Evolutionary conservation across 2,888 invertebrate species (phyloP).

Genomic region (Yponomeuta plumbellus): DNA sequence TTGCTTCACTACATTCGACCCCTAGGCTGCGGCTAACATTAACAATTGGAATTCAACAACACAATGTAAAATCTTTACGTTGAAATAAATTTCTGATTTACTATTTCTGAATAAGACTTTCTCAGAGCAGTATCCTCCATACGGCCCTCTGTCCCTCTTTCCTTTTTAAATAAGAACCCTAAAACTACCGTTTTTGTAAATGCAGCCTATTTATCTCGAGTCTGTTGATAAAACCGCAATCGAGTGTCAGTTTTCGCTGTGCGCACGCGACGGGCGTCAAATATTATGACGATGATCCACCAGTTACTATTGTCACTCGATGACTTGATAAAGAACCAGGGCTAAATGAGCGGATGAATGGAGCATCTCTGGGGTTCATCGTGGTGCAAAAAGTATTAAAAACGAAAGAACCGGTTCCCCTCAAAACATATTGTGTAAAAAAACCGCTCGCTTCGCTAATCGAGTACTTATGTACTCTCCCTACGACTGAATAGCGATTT

Average conservation of each 20-base stretch:
- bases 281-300: conserved; percentile 70
- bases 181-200: background rate
- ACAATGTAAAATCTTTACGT: too few relatives aligned
- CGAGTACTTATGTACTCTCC: too few relatives aligned
- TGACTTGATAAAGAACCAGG: conserved; percentile 71
- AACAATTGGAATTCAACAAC: too few relatives aligned
- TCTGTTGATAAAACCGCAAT: conserved; percentile 36
- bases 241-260: conserved; percentile 49
- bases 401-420: background rate
- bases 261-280: conserved; percentile 61
- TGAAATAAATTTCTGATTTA: too few relatives aligned
- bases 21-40: too few relatives aligned
- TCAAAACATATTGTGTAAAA: background rate
- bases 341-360: conserved; percentile 23
- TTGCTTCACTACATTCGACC: too few relatives aligned
- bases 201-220: conserved; percentile 5
- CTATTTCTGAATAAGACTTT: too few relatives aligned
- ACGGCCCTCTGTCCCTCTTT: too few relatives aligned
- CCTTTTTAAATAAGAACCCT: too few relatives aligned
- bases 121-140: too few relatives aligned
- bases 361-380: background rate
- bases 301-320: conserved; percentile 61
- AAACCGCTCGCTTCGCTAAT: too few relatives aligned
- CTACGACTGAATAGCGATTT: too few relatives aligned
- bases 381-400: background rate